Evolutionary conservation across 2,113 vertebrate species (phyloP).

Genomic region (Numida meleagris): DNA sequence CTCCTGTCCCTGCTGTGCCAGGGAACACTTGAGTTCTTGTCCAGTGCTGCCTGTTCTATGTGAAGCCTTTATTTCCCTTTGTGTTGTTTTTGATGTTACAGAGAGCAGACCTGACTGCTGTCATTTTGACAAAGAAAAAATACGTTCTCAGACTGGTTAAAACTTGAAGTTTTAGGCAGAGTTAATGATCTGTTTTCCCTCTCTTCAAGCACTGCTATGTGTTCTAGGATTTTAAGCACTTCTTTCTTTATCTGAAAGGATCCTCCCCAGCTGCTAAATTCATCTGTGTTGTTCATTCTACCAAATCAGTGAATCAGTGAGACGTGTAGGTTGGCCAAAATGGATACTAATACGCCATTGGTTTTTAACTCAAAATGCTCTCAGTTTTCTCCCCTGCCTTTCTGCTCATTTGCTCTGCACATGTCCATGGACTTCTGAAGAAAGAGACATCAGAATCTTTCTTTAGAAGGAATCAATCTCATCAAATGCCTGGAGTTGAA

Average conservation of each 20-base stretch:
- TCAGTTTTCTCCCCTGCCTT: background rate
- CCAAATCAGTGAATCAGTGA: background rate
- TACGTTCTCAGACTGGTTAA: background rate
- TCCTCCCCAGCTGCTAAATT: background rate
- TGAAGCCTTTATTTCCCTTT: rapidly evolving
- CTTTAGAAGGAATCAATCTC: background rate
- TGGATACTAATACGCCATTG: background rate
- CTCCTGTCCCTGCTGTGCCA: background rate
- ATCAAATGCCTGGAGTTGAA: background rate
- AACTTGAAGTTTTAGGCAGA: background rate
- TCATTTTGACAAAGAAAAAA: background rate
- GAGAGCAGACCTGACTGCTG: background rate
- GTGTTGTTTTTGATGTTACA: background rate
- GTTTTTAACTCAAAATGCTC: background rate
- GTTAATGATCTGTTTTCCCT: background rate
- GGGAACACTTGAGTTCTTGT: background rate
- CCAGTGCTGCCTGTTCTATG: background rate
- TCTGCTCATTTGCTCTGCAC: background rate
- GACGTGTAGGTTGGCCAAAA: background rate
- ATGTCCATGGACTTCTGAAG: background rate
- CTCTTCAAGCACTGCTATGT: background rate
- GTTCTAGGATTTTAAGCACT: background rate
- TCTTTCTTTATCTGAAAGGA: background rate
- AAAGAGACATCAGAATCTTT: background rate
- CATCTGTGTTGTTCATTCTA: background rate